These are phyloP conservation scores for Paedocypris micromegethes DNA, from an alignment of 2,797 vertebrate species.

Conservation along the genomic window DNA sequence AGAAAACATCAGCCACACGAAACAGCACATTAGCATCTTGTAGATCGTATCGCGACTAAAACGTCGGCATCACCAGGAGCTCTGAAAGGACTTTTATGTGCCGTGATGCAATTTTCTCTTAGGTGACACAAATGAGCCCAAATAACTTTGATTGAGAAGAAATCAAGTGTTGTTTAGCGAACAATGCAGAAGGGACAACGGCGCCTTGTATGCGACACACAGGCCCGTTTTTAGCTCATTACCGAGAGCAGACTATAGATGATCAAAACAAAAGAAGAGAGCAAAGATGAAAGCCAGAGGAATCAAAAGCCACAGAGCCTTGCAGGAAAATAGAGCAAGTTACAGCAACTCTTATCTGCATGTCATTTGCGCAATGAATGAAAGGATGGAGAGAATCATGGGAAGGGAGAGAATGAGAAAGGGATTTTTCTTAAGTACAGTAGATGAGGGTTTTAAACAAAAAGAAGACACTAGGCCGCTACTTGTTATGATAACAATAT, in stretches of 20 bases:
- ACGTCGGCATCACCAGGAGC: constrained; percentile 14
- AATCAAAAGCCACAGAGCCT: constrained; percentile 35
- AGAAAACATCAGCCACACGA: too few species aligned
- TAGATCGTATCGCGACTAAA: constrained; percentile 6
- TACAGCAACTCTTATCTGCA: constrained; percentile 33
- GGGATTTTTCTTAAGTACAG: not conserved
- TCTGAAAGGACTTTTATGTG: not conserved
- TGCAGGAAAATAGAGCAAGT: constrained; percentile 22
- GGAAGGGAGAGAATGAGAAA: constrained; percentile 16
- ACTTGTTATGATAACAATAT: too few species aligned
- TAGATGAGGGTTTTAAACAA: constrained; percentile 11
- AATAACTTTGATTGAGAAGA: constrained; percentile 27
- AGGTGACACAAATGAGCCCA: constrained; percentile 19
- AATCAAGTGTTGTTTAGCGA: constrained; percentile 24
- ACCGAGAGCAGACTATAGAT: constrained; percentile 23
- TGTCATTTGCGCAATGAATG: constrained; percentile 13
- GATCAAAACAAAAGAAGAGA: constrained; percentile 38
- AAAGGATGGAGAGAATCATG: not conserved
- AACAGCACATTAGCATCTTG: not conserved
- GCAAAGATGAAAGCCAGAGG: constrained; percentile 38
- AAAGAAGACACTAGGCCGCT: constrained; percentile 1
- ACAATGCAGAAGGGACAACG: constrained; percentile 23
- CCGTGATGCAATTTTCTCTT: constrained; percentile 6
- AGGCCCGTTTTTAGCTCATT: constrained; percentile 24
- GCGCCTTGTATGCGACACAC: constrained; percentile 26